Evolutionary conservation across 2,113 vertebrate species (phyloP).

Genomic region (Anoplopoma fimbria): DNA sequence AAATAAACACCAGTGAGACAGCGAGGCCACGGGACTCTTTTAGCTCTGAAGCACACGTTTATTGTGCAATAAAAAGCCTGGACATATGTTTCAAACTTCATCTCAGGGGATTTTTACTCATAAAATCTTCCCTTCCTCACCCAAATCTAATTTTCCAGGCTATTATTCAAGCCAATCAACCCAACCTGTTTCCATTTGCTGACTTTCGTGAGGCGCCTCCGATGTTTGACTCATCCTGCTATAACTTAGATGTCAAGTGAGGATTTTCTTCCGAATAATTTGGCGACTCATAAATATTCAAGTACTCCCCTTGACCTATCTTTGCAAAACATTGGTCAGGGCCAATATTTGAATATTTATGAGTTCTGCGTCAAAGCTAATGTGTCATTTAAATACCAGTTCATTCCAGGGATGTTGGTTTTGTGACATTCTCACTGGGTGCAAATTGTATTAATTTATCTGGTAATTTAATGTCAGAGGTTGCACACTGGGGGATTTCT

Average conservation of each 20-base stretch:
- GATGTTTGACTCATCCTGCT: slow-evolving; percentile 37
- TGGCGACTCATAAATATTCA: slow-evolving; percentile 67
- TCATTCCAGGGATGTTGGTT: slow-evolving; percentile 25
- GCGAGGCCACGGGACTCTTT: background rate
- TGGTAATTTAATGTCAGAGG: slow-evolving; percentile 20
- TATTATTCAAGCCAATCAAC: slow-evolving; percentile 52
- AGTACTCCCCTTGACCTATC: slow-evolving; percentile 58
- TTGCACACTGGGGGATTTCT: background rate
- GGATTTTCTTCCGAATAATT: slow-evolving; percentile 41
- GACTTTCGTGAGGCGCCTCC: background rate
- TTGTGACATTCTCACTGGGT: slow-evolving; percentile 39
- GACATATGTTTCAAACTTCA: slow-evolving; percentile 22
- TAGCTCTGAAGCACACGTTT: slow-evolving; percentile 28
- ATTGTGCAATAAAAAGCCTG: slow-evolving; percentile 39
- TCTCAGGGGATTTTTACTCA: slow-evolving; percentile 42
- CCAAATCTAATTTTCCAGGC: slow-evolving; percentile 51
- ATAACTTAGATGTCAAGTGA: slow-evolving; percentile 48
- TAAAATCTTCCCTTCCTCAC: slow-evolving; percentile 19
- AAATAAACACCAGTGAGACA: slow-evolving; percentile 25
- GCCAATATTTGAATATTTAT: slow-evolving; percentile 66
- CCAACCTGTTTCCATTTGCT: slow-evolving; percentile 29
- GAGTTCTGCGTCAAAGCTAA: slow-evolving; percentile 37
- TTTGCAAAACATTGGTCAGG: slow-evolving; percentile 56
- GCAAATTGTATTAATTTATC: slow-evolving; percentile 12
- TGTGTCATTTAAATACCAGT: slow-evolving; percentile 50